Evolutionary conservation across 2,888 invertebrate species (phyloP), one percentile per base, ranked within the genome.

Genomic region (Tipula lateralis): DNA sequence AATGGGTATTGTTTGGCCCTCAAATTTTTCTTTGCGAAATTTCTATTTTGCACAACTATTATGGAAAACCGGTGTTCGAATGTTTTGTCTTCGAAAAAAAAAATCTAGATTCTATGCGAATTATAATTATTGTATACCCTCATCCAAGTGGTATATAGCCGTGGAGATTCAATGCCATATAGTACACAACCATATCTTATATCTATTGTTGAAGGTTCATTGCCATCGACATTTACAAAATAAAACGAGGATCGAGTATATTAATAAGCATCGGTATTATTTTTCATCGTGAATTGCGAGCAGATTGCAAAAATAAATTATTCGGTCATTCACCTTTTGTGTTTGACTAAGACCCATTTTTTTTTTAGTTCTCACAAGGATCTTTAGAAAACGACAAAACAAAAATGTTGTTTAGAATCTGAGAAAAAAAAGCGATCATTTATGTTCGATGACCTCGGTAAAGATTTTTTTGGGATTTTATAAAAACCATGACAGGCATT

Each of bases 1-100:
- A 13, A 24, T 24, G 66, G 1, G 12, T 50, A 50, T 66, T 66
- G 66, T 66, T 66, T 66, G 66, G 66, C 66, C 66, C 66, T 66
- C 19, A 66, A 66, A 44, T 16, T 66, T 66, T n/a, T 44, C 9
- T 66, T 66, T 66, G 66, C 66, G n/a, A 66, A 66, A 66, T 66
- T 66, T 66, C 66, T 66, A 66, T 66, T 66, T 66, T 19, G 66
- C 66, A 66, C n/a, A 66, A 66, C 66, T 66, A 66, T 66, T 66
- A 19, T 66, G 24, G 9, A 66, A 66, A 66, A 66, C 66, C 66
- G 66, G 66, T 66, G 66, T 66, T 7, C 24, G 39, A 39, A 12
- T 66, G 66, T 66, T 66, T 44, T 66, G 66, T 66, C 1, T 66
- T 66, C 24, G 5, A 66, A 66, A 66, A 66, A 66, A 66, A 66